Evolutionary conservation across 2,113 vertebrate species (phyloP), one percentile per base, ranked within the genome.

Genomic region (Petrocephalus microphthalmus): DNA sequence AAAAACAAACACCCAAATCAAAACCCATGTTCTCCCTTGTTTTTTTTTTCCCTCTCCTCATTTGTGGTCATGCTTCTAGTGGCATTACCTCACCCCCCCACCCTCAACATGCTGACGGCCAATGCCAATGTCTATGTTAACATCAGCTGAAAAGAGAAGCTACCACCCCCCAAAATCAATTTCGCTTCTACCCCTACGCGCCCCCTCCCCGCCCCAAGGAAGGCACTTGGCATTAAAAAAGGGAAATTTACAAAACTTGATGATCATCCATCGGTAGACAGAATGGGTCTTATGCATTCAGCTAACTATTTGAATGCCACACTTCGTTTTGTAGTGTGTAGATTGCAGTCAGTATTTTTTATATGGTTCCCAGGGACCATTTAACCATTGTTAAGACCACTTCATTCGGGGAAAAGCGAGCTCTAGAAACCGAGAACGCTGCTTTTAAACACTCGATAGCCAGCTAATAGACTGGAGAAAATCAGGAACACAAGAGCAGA

Each of bases 1-100:
- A 89, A 90, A 91, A 89, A 53, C 84, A 85, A 85, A 85, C 84
- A 85, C 51, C 84, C 47, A 85, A 85, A 85, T 85, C 84, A 85
- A 85, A 85, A 49, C 25, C 22, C n/a, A 85, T 54, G 53, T 85
- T 53, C 47, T 85, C 53, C 45, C 25, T 85, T 29, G 47, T 85
- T 52, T 29, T 54, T 45, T n/a, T 33, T 53, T 37, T 15, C 51
- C 10, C 49, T 52, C n/a, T 53, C 33, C 49, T 51, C 45, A 53
- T 53, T n/a, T 53, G n/a, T 10, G 10, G 84, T 19, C n/a, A 19
- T 53, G 10, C 11, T 33, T 22, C 13, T 11, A 25, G 84, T 33
- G 25, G 37, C 45, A 19, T 42, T 15, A 17, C 78, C 33, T 33
- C 42, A 13, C 37, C 5, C 33, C 42, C 74, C 29, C 71, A 81